A percentile compares a stretch with the other conserved stretches of the same genome.
These are phyloP conservation scores for Acromyrmex charruanus DNA, from an alignment of 1,140 invertebrate species.

Conservation along the genomic window DNA sequence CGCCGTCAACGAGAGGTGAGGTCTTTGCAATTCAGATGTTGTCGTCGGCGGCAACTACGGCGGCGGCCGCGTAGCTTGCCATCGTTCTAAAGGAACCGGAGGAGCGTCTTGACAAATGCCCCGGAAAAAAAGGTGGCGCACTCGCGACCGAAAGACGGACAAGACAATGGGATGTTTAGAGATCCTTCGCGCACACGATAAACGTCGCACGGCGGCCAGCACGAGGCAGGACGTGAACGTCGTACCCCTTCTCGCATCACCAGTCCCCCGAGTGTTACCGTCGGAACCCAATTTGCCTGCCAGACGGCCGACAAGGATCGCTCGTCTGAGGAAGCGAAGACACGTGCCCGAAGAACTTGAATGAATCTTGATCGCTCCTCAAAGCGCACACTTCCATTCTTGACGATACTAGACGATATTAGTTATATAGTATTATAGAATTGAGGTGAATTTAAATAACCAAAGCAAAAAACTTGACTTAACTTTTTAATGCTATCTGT, in stretches of 20 bases:
- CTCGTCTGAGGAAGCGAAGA: conserved; percentile 66
- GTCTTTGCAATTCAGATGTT: conserved; percentile 77
- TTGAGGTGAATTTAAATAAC: no score
- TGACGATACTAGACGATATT: no score
- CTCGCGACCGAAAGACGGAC: conserved; percentile 73
- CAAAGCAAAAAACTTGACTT: no score
- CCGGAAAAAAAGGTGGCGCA: conserved; percentile 61
- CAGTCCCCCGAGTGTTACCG: conserved; percentile 67
- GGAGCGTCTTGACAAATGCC: conserved; percentile 77
- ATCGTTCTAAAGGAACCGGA: conserved; percentile 32
- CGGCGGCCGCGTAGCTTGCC: background rate
- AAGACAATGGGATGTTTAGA: conserved; percentile 81
- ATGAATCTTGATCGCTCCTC: conserved; percentile 63
- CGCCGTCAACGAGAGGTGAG: conserved; percentile 40
- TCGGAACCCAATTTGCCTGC: conserved; percentile 75
- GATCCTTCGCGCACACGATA: conserved; percentile 58
- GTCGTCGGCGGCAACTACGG: conserved; percentile 42
- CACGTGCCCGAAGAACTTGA: conserved; percentile 54
- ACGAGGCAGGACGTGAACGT: conserved; percentile 62
- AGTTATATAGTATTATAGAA: no score
- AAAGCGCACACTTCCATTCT: no score
- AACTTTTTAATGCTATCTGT: no score
- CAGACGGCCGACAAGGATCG: conserved; percentile 69
- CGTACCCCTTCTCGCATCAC: conserved; percentile 53
- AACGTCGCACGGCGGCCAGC: conserved; percentile 40